Evolutionary conservation across 2,113 vertebrate genomes (phyloP), one percentile per base, ranked within the genome.

Genomic region (Melanotaenia duboulayi): DNA sequence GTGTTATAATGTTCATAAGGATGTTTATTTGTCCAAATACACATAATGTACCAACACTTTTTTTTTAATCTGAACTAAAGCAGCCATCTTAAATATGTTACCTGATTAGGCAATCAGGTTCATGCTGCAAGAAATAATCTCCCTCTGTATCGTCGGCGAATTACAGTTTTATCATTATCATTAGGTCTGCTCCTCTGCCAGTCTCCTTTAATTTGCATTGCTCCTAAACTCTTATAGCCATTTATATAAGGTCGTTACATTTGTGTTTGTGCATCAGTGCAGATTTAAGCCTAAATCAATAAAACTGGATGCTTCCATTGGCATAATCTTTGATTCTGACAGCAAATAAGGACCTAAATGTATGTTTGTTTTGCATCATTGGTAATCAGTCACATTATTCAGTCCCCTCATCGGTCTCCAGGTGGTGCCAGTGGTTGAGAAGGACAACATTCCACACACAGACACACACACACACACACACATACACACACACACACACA

Each of bases 361-460:
- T 22, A 2, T 7, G 51, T 71, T 80, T 76, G 19, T 50, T 71
- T 44, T 50, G 60, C 25, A 65, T 74, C 51, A 46, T 46, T 23
- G 20, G 35, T 37, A 24, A 66, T 74, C 54, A 61, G 54, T 77
- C 50, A 71, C 49, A 81, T 24, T 68, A 55, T 73, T 68, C 59
- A 81, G 58, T 88, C 78, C 83, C 83, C 55, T 62, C 69, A 11
- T 62, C 2, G 42, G 84, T 86, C 86, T 88, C 80, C 81, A 90
- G 88, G 87, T 90, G 87, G 85, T 87, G 87, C 79, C 81, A 87
- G 71, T 70, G 71, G 69, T 65, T 71, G 65, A 73, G 76, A 57
- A 25, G 81, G 74, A 86, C 74, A 22, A 59, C 85, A 88, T 82
- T 85, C 77, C 83, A 66, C 56, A 35, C 56, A 37, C 28, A 37